Evolutionary conservation across 2,888 invertebrate species (phyloP).

Genomic region (Oscheius onirici): DNA sequence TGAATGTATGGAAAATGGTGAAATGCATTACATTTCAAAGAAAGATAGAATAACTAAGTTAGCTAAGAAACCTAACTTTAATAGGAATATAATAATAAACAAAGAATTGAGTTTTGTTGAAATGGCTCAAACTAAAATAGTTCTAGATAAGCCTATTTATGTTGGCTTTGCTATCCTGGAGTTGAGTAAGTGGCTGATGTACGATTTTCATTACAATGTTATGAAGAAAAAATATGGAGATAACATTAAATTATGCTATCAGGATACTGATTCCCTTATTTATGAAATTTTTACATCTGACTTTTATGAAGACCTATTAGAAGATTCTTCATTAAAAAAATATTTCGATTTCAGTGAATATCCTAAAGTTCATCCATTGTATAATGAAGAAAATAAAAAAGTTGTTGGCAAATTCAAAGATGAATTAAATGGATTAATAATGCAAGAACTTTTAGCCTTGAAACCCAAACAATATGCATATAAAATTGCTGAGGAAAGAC

Average conservation of each 20-base stretch:
- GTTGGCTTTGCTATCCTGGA: slow-evolving; percentile 51
- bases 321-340: slow-evolving; percentile 30
- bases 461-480: slow-evolving; percentile 48
- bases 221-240: slow-evolving; percentile 43
- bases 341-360: slow-evolving; percentile 65
- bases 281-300: slow-evolving; percentile 67
- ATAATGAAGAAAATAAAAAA: slow-evolving; percentile 61
- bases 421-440: slow-evolving; percentile 58
- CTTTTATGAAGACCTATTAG: slow-evolving; percentile 69
- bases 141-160: slow-evolving; percentile 33
- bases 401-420: slow-evolving; percentile 68
- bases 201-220: slow-evolving; percentile 56
- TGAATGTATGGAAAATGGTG: slow-evolving; percentile 30
- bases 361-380: slow-evolving; percentile 53
- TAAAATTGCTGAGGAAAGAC: slow-evolving; percentile 21
- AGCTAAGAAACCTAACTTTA: slow-evolving; percentile 43
- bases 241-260: slow-evolving; percentile 54
- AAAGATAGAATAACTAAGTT: slow-evolving; percentile 36
- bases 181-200: slow-evolving; percentile 54
- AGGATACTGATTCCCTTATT: slow-evolving; percentile 66
- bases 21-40: slow-evolving; percentile 29
- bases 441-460: slow-evolving; percentile 61
- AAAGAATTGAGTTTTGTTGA: slow-evolving; percentile 40
- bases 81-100: slow-evolving; percentile 41
- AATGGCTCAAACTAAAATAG: slow-evolving; percentile 44